Conservation (phyloP, 2,113 vertebrate genomes). For the Sinocyclocheilus anshuiensis region DNA sequence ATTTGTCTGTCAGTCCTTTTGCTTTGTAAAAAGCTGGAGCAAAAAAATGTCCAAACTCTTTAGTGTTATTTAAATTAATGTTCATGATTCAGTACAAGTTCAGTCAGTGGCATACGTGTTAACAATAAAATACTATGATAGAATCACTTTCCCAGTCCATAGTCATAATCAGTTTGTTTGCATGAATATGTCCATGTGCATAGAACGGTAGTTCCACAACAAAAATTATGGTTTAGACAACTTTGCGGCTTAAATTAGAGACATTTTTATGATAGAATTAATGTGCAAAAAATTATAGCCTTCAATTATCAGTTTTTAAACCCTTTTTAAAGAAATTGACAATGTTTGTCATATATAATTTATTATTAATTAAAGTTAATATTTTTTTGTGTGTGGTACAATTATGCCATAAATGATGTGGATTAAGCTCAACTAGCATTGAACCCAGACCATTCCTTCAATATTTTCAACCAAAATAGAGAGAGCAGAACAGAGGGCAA, state of each 20-base stretch:
- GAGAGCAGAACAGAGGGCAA: background rate
- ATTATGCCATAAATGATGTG: background rate
- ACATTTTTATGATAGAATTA: background rate
- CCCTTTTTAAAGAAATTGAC: background rate
- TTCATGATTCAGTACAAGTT: background rate
- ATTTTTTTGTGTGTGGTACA: background rate
- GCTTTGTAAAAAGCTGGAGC: background rate
- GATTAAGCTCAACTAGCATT: background rate
- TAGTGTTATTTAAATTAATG: background rate
- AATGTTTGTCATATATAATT: background rate
- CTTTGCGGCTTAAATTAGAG: background rate
- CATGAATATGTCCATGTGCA: no score
- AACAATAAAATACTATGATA: background rate
- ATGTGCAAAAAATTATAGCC: background rate
- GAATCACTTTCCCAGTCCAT: background rate
- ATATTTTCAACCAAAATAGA: conserved; percentile 9
- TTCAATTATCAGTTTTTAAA: background rate
- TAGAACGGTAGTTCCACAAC: background rate
- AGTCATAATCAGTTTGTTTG: no score
- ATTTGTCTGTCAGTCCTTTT: background rate
- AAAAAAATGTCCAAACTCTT: background rate
- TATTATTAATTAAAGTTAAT: background rate
- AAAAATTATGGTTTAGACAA: background rate
- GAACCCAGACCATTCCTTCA: conserved; percentile 7
- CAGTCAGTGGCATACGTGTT: background rate